Evolutionary conservation across 2,888 invertebrate genomes (phyloP), one percentile per base, ranked within the genome.

Genomic region (Papilio demoleus): DNA sequence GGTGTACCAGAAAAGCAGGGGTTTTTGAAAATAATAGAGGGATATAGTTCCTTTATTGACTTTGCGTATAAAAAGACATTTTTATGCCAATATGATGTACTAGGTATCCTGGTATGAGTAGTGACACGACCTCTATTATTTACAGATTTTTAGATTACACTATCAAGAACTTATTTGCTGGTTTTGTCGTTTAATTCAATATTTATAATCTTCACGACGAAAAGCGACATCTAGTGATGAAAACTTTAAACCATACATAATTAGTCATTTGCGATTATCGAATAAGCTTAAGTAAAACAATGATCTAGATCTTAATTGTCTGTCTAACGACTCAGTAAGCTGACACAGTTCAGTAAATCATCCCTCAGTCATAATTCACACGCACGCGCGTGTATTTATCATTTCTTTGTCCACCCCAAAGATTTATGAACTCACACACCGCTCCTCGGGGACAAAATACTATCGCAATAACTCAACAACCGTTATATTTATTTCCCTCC

Each of bases 391-490:
- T 75, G 79, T 87, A 84, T 88, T 87, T 88, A 88, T 88, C 86
- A 87, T 87, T 87, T 87, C 86, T 88, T 87, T 87, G 86, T 88
- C 87, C 86, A 86, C 84, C 83, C 83, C 70, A 72, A 78, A 83
- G 87, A 87, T 86, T 85, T 86, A 86, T 84, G 67, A 78, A 76
- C 74, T 77, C 72, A 75, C 71, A 69, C 71, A 65, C 75, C 74
- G 70, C 71, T 74, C 79, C 77, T 75, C 76, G 73, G 81, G 79
- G 75, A 71, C 76, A 71, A 75, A 74, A 74, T 74, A 72, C 71
- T 65, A 71, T 71, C 31, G 73, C 72, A 71, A 80, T 82, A 81
- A 79, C 77, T 80, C 80, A 79, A 77, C 77, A 67, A 72, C 67
- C 68, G 68, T 72, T 72, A 78, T 81, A 82, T 84, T 83, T 84